phyloP scores from a whole-genome alignment of 2,113 vertebrate species.

The Gasterosteus aculeatus region DNA sequence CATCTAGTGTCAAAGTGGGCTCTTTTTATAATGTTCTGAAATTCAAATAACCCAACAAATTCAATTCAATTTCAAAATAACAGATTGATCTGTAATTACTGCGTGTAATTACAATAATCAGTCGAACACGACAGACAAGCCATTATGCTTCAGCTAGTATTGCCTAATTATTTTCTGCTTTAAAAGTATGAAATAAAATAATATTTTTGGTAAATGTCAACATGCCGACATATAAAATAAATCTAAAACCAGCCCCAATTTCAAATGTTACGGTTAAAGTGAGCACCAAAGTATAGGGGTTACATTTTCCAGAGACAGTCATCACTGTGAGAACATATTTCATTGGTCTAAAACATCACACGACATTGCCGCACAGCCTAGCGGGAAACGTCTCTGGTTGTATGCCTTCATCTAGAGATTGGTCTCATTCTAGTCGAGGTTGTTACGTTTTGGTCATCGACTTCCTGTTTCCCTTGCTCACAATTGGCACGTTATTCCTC shows the following conservation, averaged over 20 bases:
- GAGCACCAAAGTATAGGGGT: background rate
- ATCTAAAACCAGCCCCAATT: background rate
- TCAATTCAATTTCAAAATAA: background rate
- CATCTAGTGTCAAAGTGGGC: background rate
- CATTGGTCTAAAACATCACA: slow-evolving; percentile 23
- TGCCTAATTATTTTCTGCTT: background rate
- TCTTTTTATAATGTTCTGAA: background rate
- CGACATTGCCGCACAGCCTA: background rate
- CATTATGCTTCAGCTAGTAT: no score
- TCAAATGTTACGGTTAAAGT: background rate
- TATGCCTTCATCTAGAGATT: background rate
- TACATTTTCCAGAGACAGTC: slow-evolving; percentile 13
- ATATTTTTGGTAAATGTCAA: background rate
- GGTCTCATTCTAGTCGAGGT: background rate
- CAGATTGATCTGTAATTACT: background rate
- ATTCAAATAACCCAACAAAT: background rate
- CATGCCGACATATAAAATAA: background rate
- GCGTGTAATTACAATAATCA: background rate
- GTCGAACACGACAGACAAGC: background rate
- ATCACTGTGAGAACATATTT: background rate
- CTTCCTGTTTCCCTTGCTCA: slow-evolving; percentile 29
- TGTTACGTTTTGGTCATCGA: slow-evolving; percentile 22
- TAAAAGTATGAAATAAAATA: background rate
- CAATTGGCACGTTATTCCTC: background rate
- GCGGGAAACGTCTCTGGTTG: slow-evolving; percentile 5